Evolutionary conservation across 2,113 vertebrate species (phyloP).

Genomic region (Thryonomys swinderianus): DNA sequence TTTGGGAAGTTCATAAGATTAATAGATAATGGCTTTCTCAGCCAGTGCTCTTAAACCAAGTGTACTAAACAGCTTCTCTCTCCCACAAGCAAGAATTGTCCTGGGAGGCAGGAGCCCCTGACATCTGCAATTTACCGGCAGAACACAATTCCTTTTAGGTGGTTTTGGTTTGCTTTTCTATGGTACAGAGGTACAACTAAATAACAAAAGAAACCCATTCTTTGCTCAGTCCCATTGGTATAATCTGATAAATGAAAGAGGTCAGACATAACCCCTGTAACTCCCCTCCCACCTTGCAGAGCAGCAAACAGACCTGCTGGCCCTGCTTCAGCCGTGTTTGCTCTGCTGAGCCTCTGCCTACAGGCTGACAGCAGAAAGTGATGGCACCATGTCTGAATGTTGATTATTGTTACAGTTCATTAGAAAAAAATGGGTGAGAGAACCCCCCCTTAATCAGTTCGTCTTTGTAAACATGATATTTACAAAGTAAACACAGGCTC

Average conservation of each 20-base stretch:
- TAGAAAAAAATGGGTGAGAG: background rate
- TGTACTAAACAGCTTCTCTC: background rate
- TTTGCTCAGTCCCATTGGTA: background rate
- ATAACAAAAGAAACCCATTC: slow-evolving; percentile 4
- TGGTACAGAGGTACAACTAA: slow-evolving; percentile 5
- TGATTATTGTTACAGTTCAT: background rate
- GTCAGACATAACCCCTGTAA: background rate
- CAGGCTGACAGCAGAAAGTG: background rate
- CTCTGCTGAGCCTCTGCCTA: background rate
- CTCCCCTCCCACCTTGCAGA: background rate
- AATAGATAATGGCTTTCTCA: background rate
- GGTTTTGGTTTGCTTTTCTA: background rate
- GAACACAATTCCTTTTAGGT: slow-evolving; percentile 26
- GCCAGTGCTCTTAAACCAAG: background rate
- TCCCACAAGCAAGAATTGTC: background rate
- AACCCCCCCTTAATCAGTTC: background rate
- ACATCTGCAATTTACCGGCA: background rate
- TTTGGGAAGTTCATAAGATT: background rate
- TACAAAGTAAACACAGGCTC: no score
- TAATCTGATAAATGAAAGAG: background rate
- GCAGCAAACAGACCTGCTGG: background rate
- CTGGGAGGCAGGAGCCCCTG: background rate
- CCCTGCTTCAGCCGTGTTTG: background rate
- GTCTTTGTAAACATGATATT: no score
- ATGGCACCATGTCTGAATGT: background rate